A percentile compares a stretch with the other conserved stretches of the same genome.
phyloP scores from a whole-genome alignment of 2,888 invertebrate species.

The Ypsolopha scabrella region DNA sequence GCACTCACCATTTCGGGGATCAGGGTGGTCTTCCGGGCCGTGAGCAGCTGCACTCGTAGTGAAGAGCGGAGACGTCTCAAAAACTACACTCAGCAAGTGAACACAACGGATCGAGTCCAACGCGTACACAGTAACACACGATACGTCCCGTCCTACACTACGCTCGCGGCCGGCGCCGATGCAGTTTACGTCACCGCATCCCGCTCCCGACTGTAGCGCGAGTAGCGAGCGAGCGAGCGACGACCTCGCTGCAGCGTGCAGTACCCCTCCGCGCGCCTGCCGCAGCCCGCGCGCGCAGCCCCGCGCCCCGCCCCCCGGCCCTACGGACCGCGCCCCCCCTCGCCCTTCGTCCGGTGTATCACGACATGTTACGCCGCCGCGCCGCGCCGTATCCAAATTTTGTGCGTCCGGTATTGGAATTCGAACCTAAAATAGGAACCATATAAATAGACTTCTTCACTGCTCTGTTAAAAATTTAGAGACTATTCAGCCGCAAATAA shows the following conservation, averaged over 20 bases:
- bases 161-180: slow-evolving; percentile 64
- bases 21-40: not conserved
- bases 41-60: slow-evolving; percentile 2
- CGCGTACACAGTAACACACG: slow-evolving; percentile 24
- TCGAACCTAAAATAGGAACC: not conserved
- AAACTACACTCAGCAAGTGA: slow-evolving; percentile 21
- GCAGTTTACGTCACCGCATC: slow-evolving; percentile 71
- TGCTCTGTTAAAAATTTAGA: no score
- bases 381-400: slow-evolving; percentile 4
- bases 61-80: slow-evolving; percentile 42
- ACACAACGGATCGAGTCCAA: slow-evolving; percentile 25
- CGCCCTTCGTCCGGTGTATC: slow-evolving; percentile 58
- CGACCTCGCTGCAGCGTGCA: slow-evolving; percentile 68
- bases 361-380: slow-evolving; percentile 15
- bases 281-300: slow-evolving; percentile 32
- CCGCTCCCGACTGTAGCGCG: slow-evolving; percentile 63
- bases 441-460: no score
- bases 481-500: no score
- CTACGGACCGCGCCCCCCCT: slow-evolving; percentile 19
- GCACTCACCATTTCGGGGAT: slow-evolving; percentile 65
- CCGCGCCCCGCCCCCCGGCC: slow-evolving; percentile 28
- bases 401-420: slow-evolving; percentile 4
- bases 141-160: slow-evolving; percentile 68
- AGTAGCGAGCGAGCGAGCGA: slow-evolving; percentile 53
- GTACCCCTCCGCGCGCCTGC: slow-evolving; percentile 28